Evolutionary conservation across 2,888 invertebrate genomes (phyloP), one percentile per base, ranked within the genome.

Genomic region (Kryphioiulus occultus): DNA sequence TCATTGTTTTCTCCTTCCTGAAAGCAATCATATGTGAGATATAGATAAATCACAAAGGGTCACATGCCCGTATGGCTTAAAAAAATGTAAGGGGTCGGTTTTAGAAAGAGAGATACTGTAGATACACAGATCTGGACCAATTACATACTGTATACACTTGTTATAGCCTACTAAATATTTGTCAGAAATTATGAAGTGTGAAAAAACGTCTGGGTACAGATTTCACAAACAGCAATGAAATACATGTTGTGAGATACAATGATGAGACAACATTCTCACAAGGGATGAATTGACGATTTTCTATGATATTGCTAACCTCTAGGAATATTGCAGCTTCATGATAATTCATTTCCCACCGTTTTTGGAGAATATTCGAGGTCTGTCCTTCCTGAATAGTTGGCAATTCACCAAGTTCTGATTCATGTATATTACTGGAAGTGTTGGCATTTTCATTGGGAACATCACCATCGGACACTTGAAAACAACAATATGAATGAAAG

Each of bases 1-100:
- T 97, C 97, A 92, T 97, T 97, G 92, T 97, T 97, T 91, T 95
- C 94, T 47, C 97, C 97, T 94, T 97, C 97, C 95, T 96, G 92
- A 85, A 93, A 92, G n/a, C n/a, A n/a, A 35, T 35, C 35, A 35
- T 7, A 35, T 35, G 35, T 35, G 35, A 2, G 35, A n/a, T n/a
- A n/a, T n/a, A n/a, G n/a, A n/a, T n/a, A n/a, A n/a, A n/a, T n/a
- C n/a, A n/a, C n/a, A n/a, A n/a, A n/a, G n/a, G n/a, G n/a, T n/a
- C n/a, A n/a, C n/a, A n/a, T n/a, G n/a, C n/a, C n/a, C n/a, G n/a
- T n/a, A n/a, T n/a, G n/a, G n/a, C n/a, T n/a, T n/a, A n/a, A n/a
- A n/a, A n/a, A n/a, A n/a, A n/a, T n/a, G n/a, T n/a, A n/a, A n/a
- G n/a, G n/a, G n/a, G n/a, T n/a, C n/a, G n/a, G n/a, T n/a, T n/a